Percentiles rank a stretch among this genome's conserved stretches.
phyloP scores from a whole-genome alignment of 2,113 vertebrate species.

The Chitala chitala region DNA sequence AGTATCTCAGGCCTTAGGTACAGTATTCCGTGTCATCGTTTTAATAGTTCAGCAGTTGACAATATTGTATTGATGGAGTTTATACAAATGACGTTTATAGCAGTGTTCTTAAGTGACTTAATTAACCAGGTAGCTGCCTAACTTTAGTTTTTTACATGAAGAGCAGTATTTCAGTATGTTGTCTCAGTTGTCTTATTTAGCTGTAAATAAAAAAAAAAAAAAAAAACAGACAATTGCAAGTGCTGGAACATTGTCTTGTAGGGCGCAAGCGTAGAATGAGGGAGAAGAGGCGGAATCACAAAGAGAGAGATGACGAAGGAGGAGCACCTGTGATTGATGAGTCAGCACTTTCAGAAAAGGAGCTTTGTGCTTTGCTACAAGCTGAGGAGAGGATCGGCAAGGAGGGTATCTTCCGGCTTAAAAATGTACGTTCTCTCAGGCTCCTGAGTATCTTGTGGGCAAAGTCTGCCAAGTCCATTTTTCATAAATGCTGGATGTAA shows the following conservation, averaged over 20 bases:
- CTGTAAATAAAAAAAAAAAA: neutral
- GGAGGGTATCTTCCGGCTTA: conserved; percentile 72
- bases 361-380: conserved; percentile 64
- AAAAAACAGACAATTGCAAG: neutral
- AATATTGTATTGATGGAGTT: neutral
- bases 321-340: conserved; percentile 67
- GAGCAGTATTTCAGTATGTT: too few species aligned
- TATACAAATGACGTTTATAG: too few species aligned
- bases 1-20: conserved; percentile 57
- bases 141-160: too few species aligned
- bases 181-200: too few species aligned
- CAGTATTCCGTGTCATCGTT: conserved; percentile 11
- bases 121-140: neutral
- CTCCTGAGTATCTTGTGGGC: neutral
- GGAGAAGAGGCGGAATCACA: conserved; percentile 62
- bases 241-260: conserved; percentile 33
- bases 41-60: neutral
- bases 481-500: neutral
- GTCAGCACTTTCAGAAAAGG: conserved; percentile 64
- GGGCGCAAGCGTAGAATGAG: conserved; percentile 55
- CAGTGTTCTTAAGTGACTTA: too few species aligned
- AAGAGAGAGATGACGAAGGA: conserved; percentile 59
- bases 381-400: conserved; percentile 69
- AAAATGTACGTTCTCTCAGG: conserved; percentile 68
- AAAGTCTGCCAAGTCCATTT: neutral